These are phyloP conservation scores for Isurus oxyrinchus DNA, from an alignment of 2,113 vertebrate genomes.

Conservation along the genomic window DNA sequence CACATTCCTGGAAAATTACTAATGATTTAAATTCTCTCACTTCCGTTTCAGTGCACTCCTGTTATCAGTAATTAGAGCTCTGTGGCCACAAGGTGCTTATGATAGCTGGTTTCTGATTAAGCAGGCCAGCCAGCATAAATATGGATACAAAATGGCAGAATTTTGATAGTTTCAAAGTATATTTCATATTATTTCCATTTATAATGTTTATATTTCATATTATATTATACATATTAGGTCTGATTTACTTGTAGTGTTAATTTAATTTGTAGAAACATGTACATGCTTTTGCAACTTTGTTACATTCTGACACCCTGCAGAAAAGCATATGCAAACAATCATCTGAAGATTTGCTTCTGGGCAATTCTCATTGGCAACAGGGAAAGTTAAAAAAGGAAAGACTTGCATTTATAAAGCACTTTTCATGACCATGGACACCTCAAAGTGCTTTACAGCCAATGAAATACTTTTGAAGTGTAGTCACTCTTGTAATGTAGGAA, in stretches of 20 bases:
- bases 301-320: background rate
- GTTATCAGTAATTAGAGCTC: background rate
- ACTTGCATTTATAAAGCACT: too few relatives aligned
- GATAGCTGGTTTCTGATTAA: slow-evolving; percentile 9
- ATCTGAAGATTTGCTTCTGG: background rate
- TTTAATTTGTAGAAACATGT: background rate
- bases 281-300: background rate
- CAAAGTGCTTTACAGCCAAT: too few relatives aligned
- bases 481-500: too few relatives aligned
- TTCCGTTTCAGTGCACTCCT: background rate
- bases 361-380: background rate
- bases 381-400: too few relatives aligned
- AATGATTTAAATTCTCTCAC: background rate
- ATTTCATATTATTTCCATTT: background rate
- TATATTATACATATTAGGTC: background rate
- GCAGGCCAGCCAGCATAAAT: background rate
- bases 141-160: background rate
- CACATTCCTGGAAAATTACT: background rate
- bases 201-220: background rate
- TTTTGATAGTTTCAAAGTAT: background rate
- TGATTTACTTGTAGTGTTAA: background rate
- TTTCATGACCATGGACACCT: too few relatives aligned
- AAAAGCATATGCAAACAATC: background rate
- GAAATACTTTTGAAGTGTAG: too few relatives aligned
- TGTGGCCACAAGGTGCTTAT: background rate